Evolutionary conservation across 2,113 vertebrate species (phyloP).

Genomic region (Egretta garzetta): DNA sequence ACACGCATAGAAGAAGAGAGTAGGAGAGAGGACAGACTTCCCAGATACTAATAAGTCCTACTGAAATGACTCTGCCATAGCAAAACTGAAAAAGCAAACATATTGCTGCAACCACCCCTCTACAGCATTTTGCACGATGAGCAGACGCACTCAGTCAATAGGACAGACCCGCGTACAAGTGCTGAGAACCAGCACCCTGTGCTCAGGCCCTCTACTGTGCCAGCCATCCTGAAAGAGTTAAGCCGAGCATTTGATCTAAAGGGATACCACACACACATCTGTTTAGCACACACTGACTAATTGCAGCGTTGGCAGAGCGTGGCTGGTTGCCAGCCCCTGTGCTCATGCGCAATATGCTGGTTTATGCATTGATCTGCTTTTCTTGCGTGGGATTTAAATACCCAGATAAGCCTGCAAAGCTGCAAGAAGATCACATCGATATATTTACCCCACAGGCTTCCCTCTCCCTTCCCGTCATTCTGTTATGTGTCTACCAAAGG

Average conservation of each 20-base stretch:
- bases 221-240: not conserved
- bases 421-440: constrained; percentile 52
- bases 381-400: not conserved
- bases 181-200: not conserved
- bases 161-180: not conserved
- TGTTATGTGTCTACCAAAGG: not conserved
- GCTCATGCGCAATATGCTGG: not conserved
- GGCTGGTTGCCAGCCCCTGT: not conserved
- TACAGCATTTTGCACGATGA: rapidly evolving
- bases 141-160: rapidly evolving
- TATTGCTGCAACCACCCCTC: not conserved
- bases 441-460: constrained; percentile 40
- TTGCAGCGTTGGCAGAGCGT: not conserved
- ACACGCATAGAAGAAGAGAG: not conserved
- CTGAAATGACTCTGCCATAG: not conserved
- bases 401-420: constrained; percentile 37
- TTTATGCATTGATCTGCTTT: constrained; percentile 17
- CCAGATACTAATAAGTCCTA: not conserved
- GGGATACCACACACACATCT: not conserved
- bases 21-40: not conserved
- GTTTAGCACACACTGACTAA: not conserved
- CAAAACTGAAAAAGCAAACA: rapidly evolving
- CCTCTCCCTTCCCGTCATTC: not conserved
- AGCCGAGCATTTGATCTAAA: not conserved
- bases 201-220: not conserved